A percentile compares a stretch with the other conserved stretches of the same genome.
These are phyloP conservation scores for Yponomeuta evonymella DNA, from an alignment of 2,888 invertebrate genomes.

Conservation along the genomic window DNA sequence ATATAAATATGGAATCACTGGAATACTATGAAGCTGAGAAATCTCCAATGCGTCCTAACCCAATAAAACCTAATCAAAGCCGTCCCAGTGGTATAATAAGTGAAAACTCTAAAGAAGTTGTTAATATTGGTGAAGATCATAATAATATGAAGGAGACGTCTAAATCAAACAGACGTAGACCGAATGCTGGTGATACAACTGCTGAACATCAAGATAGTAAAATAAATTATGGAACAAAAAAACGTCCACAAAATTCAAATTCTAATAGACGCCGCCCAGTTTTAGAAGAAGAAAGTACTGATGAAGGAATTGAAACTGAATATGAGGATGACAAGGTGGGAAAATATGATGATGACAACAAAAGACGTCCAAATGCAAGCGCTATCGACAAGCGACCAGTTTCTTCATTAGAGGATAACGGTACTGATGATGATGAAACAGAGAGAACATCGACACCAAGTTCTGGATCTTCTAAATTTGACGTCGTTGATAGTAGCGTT, in stretches of 20 bases:
- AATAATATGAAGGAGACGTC: background rate
- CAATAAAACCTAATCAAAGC: background rate
- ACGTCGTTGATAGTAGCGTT: background rate
- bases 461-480: background rate
- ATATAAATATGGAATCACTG: background rate
- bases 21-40: background rate
- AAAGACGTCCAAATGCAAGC: background rate
- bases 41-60: background rate
- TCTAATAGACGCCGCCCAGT: background rate
- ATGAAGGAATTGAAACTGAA: background rate
- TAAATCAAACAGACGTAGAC: background rate
- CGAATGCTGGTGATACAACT: background rate
- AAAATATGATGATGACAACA: background rate
- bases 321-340: background rate
- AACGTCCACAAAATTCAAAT: background rate
- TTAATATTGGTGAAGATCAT: background rate
- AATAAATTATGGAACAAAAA: background rate
- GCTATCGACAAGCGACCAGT: background rate
- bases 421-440: background rate
- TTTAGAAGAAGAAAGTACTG: background rate
- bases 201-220: no score
- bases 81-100: background rate
- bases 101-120: background rate
- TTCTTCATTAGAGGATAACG: background rate
- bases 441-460: background rate